Percentiles rank a stretch among this genome's conserved stretches.
Evolutionary conservation across 2,797 vertebrate genomes (phyloP).

Genomic region (Graptemys geographica): DNA sequence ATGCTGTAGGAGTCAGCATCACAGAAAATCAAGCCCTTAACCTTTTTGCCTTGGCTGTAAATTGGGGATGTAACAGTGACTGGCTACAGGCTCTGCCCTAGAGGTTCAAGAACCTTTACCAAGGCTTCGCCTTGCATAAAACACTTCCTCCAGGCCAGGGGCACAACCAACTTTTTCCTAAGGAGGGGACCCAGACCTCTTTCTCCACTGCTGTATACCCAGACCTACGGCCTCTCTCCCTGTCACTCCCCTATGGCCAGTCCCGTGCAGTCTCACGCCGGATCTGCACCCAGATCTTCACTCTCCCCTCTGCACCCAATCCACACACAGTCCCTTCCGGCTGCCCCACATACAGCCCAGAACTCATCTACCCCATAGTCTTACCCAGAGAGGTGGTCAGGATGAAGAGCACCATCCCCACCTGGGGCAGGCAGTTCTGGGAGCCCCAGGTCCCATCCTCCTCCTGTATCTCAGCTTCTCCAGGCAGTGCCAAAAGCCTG

Average conservation of each 20-base stretch:
- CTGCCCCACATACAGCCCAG: neutral
- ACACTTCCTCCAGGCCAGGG: neutral
- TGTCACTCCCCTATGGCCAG: neutral
- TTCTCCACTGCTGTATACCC: neutral
- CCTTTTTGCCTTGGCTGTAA: rapidly evolving
- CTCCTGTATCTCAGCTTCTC: neutral
- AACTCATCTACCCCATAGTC: neutral
- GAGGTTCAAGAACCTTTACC: neutral
- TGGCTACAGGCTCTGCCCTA: rapidly evolving
- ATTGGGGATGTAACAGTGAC: rapidly evolving
- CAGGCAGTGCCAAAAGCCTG: neutral
- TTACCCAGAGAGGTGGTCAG: neutral
- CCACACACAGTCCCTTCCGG: neutral
- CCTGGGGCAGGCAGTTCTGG: neutral
- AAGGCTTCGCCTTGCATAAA: neutral
- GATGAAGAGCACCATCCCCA: neutral
- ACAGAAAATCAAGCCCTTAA: neutral
- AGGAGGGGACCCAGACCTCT: neutral
- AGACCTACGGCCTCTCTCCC: neutral
- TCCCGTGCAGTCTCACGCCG: neutral
- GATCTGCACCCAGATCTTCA: neutral
- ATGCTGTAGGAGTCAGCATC: neutral
- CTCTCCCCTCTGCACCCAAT: neutral
- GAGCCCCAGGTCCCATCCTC: neutral
- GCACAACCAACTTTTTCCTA: neutral